These are phyloP conservation scores for Atractosteus spatula DNA, from an alignment of 2,113 vertebrate species.

Conservation along the genomic window DNA sequence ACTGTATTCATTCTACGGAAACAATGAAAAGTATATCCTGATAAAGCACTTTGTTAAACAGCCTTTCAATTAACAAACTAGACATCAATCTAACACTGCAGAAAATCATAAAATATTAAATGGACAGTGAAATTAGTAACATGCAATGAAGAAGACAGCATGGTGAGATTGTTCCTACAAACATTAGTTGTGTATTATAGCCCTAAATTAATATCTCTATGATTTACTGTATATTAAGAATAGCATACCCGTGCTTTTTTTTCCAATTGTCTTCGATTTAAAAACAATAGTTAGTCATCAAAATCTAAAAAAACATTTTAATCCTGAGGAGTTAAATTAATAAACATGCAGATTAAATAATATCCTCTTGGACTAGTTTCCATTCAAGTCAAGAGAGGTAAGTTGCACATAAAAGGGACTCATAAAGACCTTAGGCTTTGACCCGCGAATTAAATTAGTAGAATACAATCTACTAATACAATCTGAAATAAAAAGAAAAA, in stretches of 20 bases:
- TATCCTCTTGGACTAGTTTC: slow-evolving; percentile 32
- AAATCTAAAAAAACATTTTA: slow-evolving; percentile 19
- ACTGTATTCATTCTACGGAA: too few species aligned
- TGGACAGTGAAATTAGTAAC: slow-evolving; percentile 37
- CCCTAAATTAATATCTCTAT: too few species aligned
- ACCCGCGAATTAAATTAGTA: slow-evolving; percentile 49
- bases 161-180: too few species aligned
- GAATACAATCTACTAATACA: slow-evolving; percentile 32
- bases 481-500: not conserved
- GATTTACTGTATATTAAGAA: too few species aligned
- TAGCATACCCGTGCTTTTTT: too few species aligned
- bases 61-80: too few species aligned
- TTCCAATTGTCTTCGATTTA: too few species aligned
- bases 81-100: too few species aligned
- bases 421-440: slow-evolving; percentile 57
- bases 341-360: slow-evolving; percentile 41
- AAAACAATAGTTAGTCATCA: slow-evolving; percentile 32
- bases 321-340: slow-evolving; percentile 43
- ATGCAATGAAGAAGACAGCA: not conserved
- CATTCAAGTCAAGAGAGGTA: slow-evolving; percentile 49
- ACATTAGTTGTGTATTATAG: too few species aligned
- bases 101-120: too few species aligned
- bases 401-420: slow-evolving; percentile 44
- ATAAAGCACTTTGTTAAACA: too few species aligned
- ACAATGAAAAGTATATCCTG: too few species aligned